phyloP scores from a whole-genome alignment of 2,797 vertebrate species.

The Myotis findleyi region DNA sequence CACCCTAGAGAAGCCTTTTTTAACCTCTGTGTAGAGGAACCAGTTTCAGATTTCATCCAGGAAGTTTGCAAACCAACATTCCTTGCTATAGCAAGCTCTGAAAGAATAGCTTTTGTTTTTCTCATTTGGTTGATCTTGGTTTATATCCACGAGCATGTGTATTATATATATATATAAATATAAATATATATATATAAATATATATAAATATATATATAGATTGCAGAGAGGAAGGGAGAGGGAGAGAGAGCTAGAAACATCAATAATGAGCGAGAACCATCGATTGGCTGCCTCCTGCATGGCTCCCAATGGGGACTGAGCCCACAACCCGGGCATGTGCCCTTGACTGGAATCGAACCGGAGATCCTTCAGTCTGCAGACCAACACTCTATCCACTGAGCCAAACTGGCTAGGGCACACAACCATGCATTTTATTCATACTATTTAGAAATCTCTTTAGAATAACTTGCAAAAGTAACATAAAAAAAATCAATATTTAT shows the following conservation, averaged over 20 bases:
- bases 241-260: too few relatives aligned
- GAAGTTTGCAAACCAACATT: not conserved
- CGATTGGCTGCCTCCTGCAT: too few relatives aligned
- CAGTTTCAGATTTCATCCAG: not conserved
- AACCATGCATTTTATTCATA: not conserved
- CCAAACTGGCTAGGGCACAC: too few relatives aligned
- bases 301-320: too few relatives aligned
- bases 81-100: not conserved
- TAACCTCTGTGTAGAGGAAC: not conserved
- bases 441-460: constrained; percentile 14
- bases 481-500: constrained; percentile 55
- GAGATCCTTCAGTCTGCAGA: too few relatives aligned
- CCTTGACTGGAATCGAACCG: too few relatives aligned
- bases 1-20: not conserved
- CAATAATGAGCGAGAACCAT: too few relatives aligned
- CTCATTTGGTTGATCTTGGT: not conserved
- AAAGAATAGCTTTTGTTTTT: not conserved
- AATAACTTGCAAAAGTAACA: constrained; percentile 34
- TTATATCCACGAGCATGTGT: not conserved
- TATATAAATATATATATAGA: not conserved
- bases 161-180: not conserved
- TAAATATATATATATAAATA: too few relatives aligned
- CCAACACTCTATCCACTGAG: too few relatives aligned
- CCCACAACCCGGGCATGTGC: too few relatives aligned
- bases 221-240: too few relatives aligned